These are phyloP conservation scores for Aegithalos caudatus DNA, from an alignment of 2,113 vertebrate genomes.

Conservation along the genomic window DNA sequence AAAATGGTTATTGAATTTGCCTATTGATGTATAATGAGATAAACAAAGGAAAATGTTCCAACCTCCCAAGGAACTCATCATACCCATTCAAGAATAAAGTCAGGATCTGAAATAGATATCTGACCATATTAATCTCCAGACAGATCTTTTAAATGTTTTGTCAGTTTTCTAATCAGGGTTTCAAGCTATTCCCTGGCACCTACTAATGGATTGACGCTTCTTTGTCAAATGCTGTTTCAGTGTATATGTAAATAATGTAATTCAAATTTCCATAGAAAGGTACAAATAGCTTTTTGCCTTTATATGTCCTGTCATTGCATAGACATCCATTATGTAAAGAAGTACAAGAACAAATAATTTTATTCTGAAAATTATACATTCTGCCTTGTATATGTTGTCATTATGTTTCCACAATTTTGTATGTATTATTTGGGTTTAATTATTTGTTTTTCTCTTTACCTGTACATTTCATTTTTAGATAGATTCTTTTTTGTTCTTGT, in stretches of 20 bases:
- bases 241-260: background rate
- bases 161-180: background rate
- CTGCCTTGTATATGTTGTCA: background rate
- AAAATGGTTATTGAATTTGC: background rate
- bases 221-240: background rate
- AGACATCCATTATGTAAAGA: background rate
- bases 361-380: background rate
- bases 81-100: background rate
- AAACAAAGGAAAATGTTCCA: background rate
- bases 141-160: background rate
- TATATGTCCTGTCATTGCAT: background rate
- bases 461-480: background rate
- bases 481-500: background rate
- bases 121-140: background rate
- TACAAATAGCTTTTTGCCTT: background rate
- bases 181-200: background rate
- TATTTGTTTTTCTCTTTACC: background rate
- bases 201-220: fast-evolving
- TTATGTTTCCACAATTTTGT: background rate
- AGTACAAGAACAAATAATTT: background rate
- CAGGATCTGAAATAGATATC: background rate
- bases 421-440: background rate
- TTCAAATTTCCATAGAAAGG: background rate
- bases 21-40: background rate
- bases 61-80: background rate